phyloP scores from a whole-genome alignment of 2,113 vertebrate species.

The Mola mola region DNA sequence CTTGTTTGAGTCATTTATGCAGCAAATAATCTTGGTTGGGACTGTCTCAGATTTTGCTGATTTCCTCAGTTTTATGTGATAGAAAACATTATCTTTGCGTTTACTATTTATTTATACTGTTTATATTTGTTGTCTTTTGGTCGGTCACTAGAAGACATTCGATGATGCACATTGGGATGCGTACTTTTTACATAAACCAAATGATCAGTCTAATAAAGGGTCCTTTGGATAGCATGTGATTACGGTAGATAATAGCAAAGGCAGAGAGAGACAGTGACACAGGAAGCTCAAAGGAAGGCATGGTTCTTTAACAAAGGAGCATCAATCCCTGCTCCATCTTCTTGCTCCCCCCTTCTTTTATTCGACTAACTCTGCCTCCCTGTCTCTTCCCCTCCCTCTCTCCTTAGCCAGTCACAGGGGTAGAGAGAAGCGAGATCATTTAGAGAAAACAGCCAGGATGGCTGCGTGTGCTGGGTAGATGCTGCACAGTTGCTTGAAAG shows the following conservation, averaged over 20 bases:
- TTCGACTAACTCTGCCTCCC: not conserved
- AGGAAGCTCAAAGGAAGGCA: not conserved
- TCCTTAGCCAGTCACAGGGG: not conserved
- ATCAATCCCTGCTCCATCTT: conserved; percentile 5
- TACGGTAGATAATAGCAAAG: not conserved
- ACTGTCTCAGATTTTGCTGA: no score
- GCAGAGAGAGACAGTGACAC: not conserved
- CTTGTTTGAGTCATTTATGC: no score
- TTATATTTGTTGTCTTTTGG: no score
- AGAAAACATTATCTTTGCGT: no score
- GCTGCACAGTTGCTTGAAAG: not conserved
- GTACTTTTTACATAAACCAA: no score
- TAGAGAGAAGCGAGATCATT: not conserved
- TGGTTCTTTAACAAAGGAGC: conserved; percentile 34
- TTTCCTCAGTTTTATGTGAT: no score
- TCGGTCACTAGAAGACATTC: no score
- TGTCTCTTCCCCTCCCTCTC: conserved; percentile 1
- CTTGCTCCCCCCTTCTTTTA: not conserved
- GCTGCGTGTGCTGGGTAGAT: conserved; percentile 19
- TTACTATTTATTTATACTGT: no score
- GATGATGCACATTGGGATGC: no score
- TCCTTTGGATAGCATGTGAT: no score
- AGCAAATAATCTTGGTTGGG: no score
- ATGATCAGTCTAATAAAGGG: not conserved
- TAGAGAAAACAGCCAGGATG: conserved; percentile 8